Conservation (phyloP, 2,113 vertebrate species). For the Pandion haliaetus region DNA sequence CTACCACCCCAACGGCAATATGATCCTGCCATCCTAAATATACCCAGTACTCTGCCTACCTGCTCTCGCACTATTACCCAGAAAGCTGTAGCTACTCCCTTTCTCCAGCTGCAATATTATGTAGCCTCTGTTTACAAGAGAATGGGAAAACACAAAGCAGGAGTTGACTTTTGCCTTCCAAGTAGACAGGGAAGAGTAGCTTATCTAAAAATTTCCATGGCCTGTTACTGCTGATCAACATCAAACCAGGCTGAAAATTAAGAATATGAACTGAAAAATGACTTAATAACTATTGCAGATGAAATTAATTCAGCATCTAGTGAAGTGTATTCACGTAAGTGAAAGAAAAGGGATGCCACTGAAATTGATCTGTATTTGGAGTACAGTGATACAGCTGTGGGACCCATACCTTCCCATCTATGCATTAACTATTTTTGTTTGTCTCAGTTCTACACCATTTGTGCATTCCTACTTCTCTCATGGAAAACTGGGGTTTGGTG, state of each 20-base stretch:
- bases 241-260: neutral
- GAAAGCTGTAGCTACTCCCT: neutral
- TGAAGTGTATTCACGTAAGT: neutral
- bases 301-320: neutral
- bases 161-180: neutral
- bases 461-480: neutral
- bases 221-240: neutral
- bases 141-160: neutral
- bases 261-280: neutral
- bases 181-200: neutral
- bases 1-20: neutral
- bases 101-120: neutral
- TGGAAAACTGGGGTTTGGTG: neutral
- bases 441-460: neutral
- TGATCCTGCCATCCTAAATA: neutral
- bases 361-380: neutral
- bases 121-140: neutral
- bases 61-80: rapidly evolving
- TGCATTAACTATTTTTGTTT: neutral
- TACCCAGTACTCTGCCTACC: neutral
- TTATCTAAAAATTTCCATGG: neutral
- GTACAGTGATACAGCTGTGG: neutral
- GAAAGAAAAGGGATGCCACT: neutral
- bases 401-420: neutral
- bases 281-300: neutral